Base-by-base conservation (phyloP, 2,113 vertebrate genomes). In the Plotosus lineatus region DNA sequence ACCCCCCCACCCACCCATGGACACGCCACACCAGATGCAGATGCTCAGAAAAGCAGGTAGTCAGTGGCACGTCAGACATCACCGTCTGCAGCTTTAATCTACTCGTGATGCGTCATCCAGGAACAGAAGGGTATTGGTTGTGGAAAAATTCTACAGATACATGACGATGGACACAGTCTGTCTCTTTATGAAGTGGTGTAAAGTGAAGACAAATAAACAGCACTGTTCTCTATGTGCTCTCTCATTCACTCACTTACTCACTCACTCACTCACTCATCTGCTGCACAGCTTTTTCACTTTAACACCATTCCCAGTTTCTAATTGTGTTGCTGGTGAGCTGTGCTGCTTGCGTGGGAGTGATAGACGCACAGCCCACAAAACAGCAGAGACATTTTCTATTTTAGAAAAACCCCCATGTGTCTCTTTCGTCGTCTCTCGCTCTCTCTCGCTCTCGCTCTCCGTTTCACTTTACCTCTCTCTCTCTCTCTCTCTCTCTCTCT, bases 301-400 rank as follows among this genome's bases (percentile, higher is more conserved):
- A 44, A 81, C 60, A 21, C 36, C 58, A 53, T 63, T 33, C 48
- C 21, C 19, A 31, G 10, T 75, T 75, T 42, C n/a, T 50, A 23
- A 48, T 60, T 17, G 23, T 83, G 71, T 28, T 60, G 51, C 46
- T 56, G 60, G 60, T 53, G n/a, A 65, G 73, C 46, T 50, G 38
- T 68, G 38, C 71, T 75, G 85, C 48, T 71, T 26, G 79, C 61
- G 85, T 84, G 79, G 82, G 85, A 50, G 85, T 81, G 44, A 42
- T 77, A 58, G 82, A 76, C 71, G 15, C 79, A 44, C 53, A 65
- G 73, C 71, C 82, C 80, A 75, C n/a, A 53, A 65, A 36, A 55
- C 55, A 31, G 61, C 71, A 46, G 53, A 82, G 44, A 78, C 23
- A 31, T 81, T 44, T 82, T 73, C 72, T 75, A 63, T 71, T 79